Percentiles rank a stretch among this genome's conserved stretches.
These are phyloP conservation scores for Drosophila conformis DNA, from an alignment of 2,888 invertebrate genomes.

Conservation along the genomic window DNA sequence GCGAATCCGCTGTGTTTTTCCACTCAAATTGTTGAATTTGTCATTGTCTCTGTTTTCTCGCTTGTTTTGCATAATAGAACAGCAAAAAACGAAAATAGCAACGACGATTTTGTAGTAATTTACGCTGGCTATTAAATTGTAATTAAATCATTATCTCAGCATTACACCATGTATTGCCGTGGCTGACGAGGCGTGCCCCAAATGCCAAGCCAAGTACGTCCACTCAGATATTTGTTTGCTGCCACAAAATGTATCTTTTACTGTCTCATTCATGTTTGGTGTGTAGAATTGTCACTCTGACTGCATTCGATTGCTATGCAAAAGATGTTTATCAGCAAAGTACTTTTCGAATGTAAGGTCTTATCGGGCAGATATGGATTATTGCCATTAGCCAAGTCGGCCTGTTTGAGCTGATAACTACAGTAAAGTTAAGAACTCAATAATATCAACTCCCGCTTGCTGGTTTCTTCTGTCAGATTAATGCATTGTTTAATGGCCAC, in stretches of 20 bases:
- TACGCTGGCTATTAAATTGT: constrained; percentile 53
- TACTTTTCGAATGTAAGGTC: not conserved
- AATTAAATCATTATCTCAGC: constrained; percentile 73
- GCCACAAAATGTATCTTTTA: constrained; percentile 10
- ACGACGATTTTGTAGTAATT: constrained; percentile 13
- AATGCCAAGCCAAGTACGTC: constrained; percentile 61
- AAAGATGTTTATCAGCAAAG: not conserved
- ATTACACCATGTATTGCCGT: constrained; percentile 15
- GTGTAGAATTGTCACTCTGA: not conserved
- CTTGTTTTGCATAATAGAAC: not conserved
- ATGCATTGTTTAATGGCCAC: not conserved
- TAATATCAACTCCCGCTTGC: not conserved
- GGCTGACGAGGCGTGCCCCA: constrained; percentile 34
- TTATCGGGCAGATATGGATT: not conserved
- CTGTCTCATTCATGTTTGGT: not conserved
- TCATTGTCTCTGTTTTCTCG: not conserved
- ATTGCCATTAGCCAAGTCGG: not conserved
- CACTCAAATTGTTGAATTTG: not conserved
- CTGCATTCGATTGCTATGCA: not conserved
- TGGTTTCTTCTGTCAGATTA: constrained; percentile 10
- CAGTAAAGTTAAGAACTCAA: not conserved
- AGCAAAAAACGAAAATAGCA: not conserved
- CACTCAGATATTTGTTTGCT: constrained; percentile 38
- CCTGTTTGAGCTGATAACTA: not conserved
- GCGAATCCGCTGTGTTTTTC: not conserved